Evolutionary conservation across 1,140 invertebrate species (phyloP).

Genomic region (Phocides pigmalion): DNA sequence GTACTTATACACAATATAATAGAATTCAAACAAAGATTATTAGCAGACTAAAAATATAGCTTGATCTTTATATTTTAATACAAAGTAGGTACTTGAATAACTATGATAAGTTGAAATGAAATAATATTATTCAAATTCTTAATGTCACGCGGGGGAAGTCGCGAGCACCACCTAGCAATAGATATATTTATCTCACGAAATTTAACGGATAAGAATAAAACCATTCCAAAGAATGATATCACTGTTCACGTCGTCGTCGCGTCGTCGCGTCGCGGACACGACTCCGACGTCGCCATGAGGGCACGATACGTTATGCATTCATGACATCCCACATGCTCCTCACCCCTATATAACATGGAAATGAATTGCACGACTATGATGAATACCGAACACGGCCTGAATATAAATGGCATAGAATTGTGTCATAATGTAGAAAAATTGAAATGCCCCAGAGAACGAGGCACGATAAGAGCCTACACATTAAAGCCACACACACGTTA

Average conservation of each 20-base stretch:
- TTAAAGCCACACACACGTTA: too few relatives aligned
- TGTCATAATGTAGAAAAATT: conserved; percentile 45
- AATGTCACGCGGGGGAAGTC: too few relatives aligned
- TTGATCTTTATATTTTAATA: too few relatives aligned
- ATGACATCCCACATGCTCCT: conserved; percentile 31
- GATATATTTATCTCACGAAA: background rate
- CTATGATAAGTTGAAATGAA: too few relatives aligned
- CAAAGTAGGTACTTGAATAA: too few relatives aligned
- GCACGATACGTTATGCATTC: conserved; percentile 7
- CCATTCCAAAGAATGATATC: conserved; percentile 5
- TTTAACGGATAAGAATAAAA: conserved; percentile 2
- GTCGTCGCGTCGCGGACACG: background rate
- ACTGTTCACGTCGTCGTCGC: too few relatives aligned
- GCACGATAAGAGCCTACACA: background rate
- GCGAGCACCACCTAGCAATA: too few relatives aligned
- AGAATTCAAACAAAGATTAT: too few relatives aligned
- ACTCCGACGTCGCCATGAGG: conserved; percentile 6
- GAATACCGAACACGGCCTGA: conserved; percentile 58
- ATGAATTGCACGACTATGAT: conserved; percentile 68
- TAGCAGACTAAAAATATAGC: too few relatives aligned
- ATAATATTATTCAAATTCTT: too few relatives aligned
- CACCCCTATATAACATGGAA: conserved; percentile 62
- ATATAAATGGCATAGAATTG: conserved; percentile 57
- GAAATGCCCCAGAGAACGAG: background rate
- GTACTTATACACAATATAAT: too few relatives aligned